Base-by-base conservation (phyloP, 2,113 vertebrate genomes). In the Hoplias malabaricus region DNA sequence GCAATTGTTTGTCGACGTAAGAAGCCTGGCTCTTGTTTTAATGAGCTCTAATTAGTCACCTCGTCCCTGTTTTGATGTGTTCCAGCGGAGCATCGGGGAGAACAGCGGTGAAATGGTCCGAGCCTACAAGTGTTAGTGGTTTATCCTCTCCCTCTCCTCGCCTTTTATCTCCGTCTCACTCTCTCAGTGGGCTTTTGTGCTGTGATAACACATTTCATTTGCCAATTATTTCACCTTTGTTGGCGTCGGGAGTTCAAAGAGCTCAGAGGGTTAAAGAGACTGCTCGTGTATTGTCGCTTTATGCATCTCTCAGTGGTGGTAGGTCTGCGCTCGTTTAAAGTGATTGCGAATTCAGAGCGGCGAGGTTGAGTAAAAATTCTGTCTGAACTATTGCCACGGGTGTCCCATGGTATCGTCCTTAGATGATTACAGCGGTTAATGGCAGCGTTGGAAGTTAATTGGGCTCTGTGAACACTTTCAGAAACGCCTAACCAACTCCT, bases 31-130 rank as follows among this genome's bases (percentile, higher is more conserved):
- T 87, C 87, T 87, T 72, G 84, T 86, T 90, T 83, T 91, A 91
- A 91, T 88, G 88, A 88, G 89, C 27, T 59, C 87, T 90, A 92
- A 92, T 92, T 90, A 88, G 84, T 75, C 53, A 76, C 81, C 86
- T 84, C 86, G 84, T 84, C 86, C 77, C 75, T 43, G 81, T 91
- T 88, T 69, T 91, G 88, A 90, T 88, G 85, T 87, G 31, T 84
- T 89, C 63, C 59, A 78, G 80, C 81, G 66, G 78, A 77, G 86
- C 80, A 75, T 43, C 36, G 66, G 70, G 31, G 10, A 38, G 77
- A 70, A 72, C 23, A 34, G 80, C 9, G 82, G 80, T 83, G 65
- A 83, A 88, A 82, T 76, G 70, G 86, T 54, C 69, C 14, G 27
- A 70, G 13, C 79, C 77, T 66, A 61, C 10, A 42, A 62, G 61